Evolutionary conservation across 2,797 vertebrate species (phyloP), one percentile per base, ranked within the genome.

Genomic region (Hyperoplus lanceolatus): DNA sequence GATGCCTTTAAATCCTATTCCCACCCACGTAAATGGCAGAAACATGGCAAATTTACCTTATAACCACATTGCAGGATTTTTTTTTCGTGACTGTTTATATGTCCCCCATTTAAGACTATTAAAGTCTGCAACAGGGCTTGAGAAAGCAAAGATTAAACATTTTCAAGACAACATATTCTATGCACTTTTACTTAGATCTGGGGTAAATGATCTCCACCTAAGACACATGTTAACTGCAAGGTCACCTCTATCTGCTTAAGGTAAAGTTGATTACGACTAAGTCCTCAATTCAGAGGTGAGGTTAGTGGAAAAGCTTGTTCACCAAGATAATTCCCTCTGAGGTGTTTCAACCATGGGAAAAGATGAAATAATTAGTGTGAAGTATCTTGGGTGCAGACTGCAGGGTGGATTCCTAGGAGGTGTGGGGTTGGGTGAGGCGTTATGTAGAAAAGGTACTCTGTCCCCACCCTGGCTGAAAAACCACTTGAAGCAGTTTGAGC

Each of bases 351-450:
- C 11, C 16, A 46, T 48, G 29, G 56, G 49, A 42, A 68, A 46
- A 54, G 10, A 50, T 6, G 38, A 45, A 56, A n/a, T 46, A 45
- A 73, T 70, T 21, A 18, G 3, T 12, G 11, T 14, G 0, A 43
- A 42, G 21, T 51, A 8, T 21, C 13, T 53, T 39, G 3, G 60
- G 41, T 67, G 46, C 56, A 61, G 43, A 76, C 29, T 53, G 64
- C 46, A 61, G 46, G 16, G 45, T 57, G 60, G 55, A 74, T 13
- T 65, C 29, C 12, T 0, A 0, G 1, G 16, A 56, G 69, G 70
- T 4, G 8, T 71, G 15, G 4, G 1, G 12, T 42, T 66, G 59
- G 15, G 69, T 54, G 51, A 55, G 51, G 42, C 8, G 0, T 29
- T 0, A 15, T 6, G 14, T 59, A 60, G 14, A 50, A 29, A 70